Evolutionary conservation across 2,113 vertebrate genomes (phyloP).

Genomic region (Tenebrosternarchus preto): DNA sequence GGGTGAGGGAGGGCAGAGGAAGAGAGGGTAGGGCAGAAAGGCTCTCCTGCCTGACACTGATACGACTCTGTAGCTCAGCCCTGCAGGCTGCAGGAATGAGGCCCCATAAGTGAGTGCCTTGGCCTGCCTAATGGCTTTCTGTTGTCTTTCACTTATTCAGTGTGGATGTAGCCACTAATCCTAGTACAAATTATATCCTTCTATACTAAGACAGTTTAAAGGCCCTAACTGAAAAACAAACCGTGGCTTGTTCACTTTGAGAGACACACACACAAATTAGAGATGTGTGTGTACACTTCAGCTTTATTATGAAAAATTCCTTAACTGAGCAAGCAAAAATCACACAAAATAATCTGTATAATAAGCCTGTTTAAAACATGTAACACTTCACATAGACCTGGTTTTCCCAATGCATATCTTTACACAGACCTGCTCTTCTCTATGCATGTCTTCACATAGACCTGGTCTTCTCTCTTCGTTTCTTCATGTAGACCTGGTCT

Average conservation of each 20-base stretch:
- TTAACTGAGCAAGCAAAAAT: not conserved
- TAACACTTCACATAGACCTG: constrained; percentile 4
- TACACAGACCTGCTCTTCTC: too few species aligned
- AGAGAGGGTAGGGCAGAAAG: not conserved
- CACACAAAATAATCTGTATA: not conserved
- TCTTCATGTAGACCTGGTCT: too few species aligned
- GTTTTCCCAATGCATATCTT: not conserved
- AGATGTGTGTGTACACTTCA: too few species aligned
- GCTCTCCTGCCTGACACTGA: not conserved
- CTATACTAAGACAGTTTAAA: too few species aligned
- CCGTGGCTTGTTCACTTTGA: too few species aligned
- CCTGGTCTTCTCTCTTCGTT: too few species aligned
- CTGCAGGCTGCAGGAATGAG: too few species aligned
- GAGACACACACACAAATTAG: too few species aligned
- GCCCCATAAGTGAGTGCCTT: not conserved
- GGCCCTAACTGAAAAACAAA: too few species aligned
- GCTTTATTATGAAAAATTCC: not conserved
- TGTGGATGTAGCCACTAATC: not conserved
- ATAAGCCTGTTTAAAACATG: not conserved
- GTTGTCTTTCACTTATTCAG: not conserved
- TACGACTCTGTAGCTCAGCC: too few species aligned
- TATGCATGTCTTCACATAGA: too few species aligned
- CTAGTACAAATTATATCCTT: not conserved
- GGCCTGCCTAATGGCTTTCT: constrained; percentile 15
- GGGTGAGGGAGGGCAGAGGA: not conserved